A percentile compares a stretch with the other conserved stretches of the same genome.
Evolutionary conservation across 2,797 vertebrate species (phyloP).

Genomic region (Danio choprae): DNA sequence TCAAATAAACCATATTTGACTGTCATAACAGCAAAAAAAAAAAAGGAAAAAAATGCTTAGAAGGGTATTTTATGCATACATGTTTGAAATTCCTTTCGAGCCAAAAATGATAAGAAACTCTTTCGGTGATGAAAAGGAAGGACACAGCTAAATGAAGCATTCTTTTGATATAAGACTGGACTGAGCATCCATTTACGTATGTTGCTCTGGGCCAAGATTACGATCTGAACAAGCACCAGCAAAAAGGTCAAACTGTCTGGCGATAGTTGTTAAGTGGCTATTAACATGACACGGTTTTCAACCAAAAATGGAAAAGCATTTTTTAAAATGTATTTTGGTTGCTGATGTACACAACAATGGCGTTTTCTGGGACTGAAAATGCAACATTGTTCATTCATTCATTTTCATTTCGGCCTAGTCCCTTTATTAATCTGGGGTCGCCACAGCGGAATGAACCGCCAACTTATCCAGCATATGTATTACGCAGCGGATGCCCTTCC

Average conservation of each 20-base stretch:
- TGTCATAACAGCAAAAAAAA: background rate
- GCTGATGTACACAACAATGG: too few relatives aligned
- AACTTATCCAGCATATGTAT: too few relatives aligned
- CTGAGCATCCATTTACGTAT: background rate
- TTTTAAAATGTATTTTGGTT: too few relatives aligned
- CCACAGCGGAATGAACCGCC: too few relatives aligned
- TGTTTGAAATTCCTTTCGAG: background rate
- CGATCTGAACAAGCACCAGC: background rate
- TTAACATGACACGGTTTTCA: too few relatives aligned
- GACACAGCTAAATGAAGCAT: background rate
- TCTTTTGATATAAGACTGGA: background rate
- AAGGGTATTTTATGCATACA: background rate
- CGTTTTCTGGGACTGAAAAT: too few relatives aligned
- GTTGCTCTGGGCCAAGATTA: background rate
- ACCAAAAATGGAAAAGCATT: too few relatives aligned
- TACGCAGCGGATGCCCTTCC: too few relatives aligned
- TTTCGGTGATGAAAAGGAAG: background rate
- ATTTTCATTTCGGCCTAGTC: too few relatives aligned
- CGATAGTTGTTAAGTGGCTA: background rate
- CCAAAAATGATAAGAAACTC: background rate
- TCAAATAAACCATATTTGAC: background rate
- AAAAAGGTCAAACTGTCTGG: background rate
- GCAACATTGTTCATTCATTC: too few relatives aligned
- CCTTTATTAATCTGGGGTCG: too few relatives aligned
- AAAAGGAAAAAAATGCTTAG: background rate